Base-by-base conservation (phyloP, 2,797 vertebrate species). In the Myotis vivesi region DNA sequence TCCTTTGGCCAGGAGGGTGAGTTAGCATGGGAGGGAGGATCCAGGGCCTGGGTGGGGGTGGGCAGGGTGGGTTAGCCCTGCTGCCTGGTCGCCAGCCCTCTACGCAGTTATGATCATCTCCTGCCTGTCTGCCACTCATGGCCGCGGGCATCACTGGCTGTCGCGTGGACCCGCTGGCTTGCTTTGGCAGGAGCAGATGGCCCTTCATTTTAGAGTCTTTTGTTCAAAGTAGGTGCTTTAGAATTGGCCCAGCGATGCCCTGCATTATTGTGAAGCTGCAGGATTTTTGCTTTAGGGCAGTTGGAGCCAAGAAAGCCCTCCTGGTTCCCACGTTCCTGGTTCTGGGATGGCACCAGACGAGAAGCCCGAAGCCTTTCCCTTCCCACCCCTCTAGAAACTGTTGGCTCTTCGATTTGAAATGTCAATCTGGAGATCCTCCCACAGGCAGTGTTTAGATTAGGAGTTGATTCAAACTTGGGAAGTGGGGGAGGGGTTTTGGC, bases 131-230 rank as follows among this genome's bases (percentile, higher is more conserved):
- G 93, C 51, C 20, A 8, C 19, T 51, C 7, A 2, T 23, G 41
- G 13, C 84, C 1, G 3, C 12, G 28, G 89, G 77, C 8, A 4
- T 30, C 13, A 17, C 91, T 20, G 44, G 66, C 72, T 44, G 3
- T n/a, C 3, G 1, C 90, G 25, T 25, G 9, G 68, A 17, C 41
- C 1, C 5, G 5, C 69, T 28, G 1, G 81, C 64, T 46, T 75
- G 84, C 49, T 83, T 73, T 96, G 95, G 94, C 95, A 92, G 93
- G 95, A 97, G 91, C 98, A 97, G 97, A 94, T 97, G 97, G 97
- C 71, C 91, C 76, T 80, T 92, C 85, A 4, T 93, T 75, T 89
- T 16, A 77, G 92, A 86, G 55, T 84, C 76, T 92, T 95, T 75
- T 88, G 73, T 97, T 97, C 80, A 81, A 87, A 97, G 94, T 68